Evolutionary conservation across 2,797 vertebrate genomes (phyloP).

Genomic region (Squalus acanthias): DNA sequence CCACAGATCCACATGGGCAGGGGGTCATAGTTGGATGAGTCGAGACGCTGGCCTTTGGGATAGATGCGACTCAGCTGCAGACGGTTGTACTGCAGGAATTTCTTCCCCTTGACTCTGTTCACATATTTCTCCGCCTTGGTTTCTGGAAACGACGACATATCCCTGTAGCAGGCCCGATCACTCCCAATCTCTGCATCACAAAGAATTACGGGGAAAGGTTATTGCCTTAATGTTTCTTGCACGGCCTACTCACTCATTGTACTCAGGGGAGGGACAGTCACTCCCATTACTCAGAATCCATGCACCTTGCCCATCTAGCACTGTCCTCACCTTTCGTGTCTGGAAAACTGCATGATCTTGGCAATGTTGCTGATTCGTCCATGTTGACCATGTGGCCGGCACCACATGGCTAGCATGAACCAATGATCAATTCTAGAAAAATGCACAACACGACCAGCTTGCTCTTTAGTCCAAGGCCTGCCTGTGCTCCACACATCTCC

Average conservation of each 20-base stretch:
- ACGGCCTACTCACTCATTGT: not conserved
- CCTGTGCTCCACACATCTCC: not conserved
- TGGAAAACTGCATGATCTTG: not conserved
- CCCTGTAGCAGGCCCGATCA: conserved; percentile 88
- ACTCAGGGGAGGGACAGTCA: not conserved
- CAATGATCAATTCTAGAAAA: not conserved
- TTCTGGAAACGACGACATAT: conserved; percentile 98
- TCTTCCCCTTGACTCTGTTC: conserved; percentile 92
- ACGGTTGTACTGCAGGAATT: conserved; percentile 95
- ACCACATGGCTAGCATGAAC: not conserved
- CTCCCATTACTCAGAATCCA: no score
- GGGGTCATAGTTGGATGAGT: conserved; percentile 97
- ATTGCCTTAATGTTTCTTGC: not conserved
- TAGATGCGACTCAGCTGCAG: conserved; percentile 96
- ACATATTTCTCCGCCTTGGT: conserved; percentile 96
- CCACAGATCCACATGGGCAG: conserved; percentile 98
- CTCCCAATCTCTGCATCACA: conserved; percentile 80
- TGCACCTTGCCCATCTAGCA: not conserved
- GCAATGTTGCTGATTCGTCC: not conserved
- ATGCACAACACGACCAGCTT: not conserved
- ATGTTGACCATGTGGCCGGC: not conserved
- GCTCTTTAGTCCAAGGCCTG: not conserved
- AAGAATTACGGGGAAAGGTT: not conserved
- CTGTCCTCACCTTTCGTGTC: not conserved
- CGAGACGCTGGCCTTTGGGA: conserved; percentile 90